These are phyloP conservation scores for Anguilla anguilla DNA, from an alignment of 2,797 vertebrate species.

Conservation along the genomic window DNA sequence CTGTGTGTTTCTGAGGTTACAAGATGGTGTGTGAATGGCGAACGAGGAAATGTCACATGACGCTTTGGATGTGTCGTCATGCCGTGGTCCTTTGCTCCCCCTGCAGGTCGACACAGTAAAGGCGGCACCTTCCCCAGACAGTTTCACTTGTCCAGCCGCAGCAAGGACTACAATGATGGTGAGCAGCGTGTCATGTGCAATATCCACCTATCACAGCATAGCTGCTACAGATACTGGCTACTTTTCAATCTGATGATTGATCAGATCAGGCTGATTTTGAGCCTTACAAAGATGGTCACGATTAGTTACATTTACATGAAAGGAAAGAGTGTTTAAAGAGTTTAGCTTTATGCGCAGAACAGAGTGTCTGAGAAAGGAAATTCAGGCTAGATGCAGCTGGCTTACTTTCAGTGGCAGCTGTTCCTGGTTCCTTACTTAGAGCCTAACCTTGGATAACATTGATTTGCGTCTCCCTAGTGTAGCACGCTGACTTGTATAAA, in stretches of 20 bases:
- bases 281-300: background rate
- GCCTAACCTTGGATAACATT: conserved; percentile 23
- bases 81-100: conserved; percentile 49
- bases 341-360: background rate
- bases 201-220: background rate
- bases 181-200: conserved; percentile 53
- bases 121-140: conserved; percentile 90
- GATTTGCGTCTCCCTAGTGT: conserved; percentile 8
- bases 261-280: background rate
- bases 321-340: background rate
- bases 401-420: conserved; percentile 22
- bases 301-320: background rate
- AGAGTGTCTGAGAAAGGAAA: conserved; percentile 4
- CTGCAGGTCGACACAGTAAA: conserved; percentile 82
- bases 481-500: conserved; percentile 4
- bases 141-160: conserved; percentile 85
- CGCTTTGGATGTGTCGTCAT: background rate
- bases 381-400: conserved; percentile 18
- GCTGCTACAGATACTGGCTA: background rate
- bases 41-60: background rate
- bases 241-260: background rate
- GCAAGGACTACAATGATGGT: conserved; percentile 90
- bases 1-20: background rate
- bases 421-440: conserved; percentile 15
- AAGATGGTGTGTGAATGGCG: background rate